Evolutionary conservation across 2,113 vertebrate genomes (phyloP), one percentile per base, ranked within the genome.

Genomic region (Burhinus oedicnemus): DNA sequence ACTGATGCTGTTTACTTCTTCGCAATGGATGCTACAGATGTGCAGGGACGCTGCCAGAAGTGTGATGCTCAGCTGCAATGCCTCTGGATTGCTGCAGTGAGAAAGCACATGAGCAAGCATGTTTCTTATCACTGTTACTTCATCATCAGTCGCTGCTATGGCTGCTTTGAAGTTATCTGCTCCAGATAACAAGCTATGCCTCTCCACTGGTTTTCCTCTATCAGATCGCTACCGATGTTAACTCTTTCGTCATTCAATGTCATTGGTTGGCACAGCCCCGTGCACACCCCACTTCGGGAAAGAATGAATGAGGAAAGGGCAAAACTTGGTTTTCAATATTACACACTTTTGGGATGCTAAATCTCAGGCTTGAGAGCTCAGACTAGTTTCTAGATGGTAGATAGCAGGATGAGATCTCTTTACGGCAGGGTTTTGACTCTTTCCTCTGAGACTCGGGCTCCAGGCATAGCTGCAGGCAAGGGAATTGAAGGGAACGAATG

Each of bases 141-240:
- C 83, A 91, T 87, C 49, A 93, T 88, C 81, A 90, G 68, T 85
- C 52, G 44, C 44, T 81, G 51, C 27, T 84, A 40, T 49, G 70
- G 21, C 65, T 94, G 45, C 88, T 95, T 94, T 94, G 90, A 95
- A 96, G 83, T 93, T 68, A 21, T 62, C 84, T 90, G 55, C 74
- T 90, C 87, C 69, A 80, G 78, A 87, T 90, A 96, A 68, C 58
- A 77, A 95, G 92, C 82, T 66, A 60, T 75, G 30, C 61, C 44
- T 92, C 12, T 91, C 61, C 38, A 70, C 77, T 93, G 62, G 12
- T 89, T 96, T 95, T 88, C 32, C 62, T 93, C 75, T 55, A 27
- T 44, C 18, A 61, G 81, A 72, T 12, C 94, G 89, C 72, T 87
- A 89, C 45, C 4, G 5, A 7, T 45, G 16, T 66, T 93, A 93